These are phyloP conservation scores for Myotis davidii DNA, from an alignment of 2,113 vertebrate species.

Conservation along the genomic window DNA sequence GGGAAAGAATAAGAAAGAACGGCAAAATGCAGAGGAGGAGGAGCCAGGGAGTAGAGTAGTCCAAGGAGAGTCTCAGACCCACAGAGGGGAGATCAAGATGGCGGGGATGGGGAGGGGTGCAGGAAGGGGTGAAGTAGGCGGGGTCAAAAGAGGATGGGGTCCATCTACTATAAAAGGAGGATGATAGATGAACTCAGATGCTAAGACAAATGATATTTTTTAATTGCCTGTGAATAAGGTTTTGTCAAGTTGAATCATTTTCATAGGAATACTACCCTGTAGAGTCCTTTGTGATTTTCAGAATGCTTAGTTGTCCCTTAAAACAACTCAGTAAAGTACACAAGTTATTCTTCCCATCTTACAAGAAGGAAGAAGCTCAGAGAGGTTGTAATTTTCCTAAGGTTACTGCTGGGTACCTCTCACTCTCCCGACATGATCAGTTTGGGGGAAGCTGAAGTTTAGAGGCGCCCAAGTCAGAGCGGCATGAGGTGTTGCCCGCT, in stretches of 20 bases:
- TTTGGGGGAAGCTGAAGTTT: background rate
- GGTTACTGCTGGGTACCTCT: background rate
- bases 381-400: background rate
- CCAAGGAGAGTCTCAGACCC: background rate
- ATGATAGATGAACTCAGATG: background rate
- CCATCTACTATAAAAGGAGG: no score
- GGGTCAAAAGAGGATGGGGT: no score
- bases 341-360: background rate
- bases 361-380: background rate
- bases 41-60: no score
- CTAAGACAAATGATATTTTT: background rate
- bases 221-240: background rate
- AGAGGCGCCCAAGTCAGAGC: background rate
- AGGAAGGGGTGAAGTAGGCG: no score
- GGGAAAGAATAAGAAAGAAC: background rate
- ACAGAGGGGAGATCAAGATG: no score
- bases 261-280: background rate
- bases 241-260: conserved; percentile 6
- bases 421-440: background rate
- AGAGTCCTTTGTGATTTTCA: background rate
- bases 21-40: background rate
- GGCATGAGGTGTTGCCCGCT: background rate
- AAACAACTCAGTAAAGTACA: background rate
- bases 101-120: no score
- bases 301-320: background rate